A percentile compares a stretch with the other conserved stretches of the same genome.
These are phyloP conservation scores for Meiosimyza decipiens DNA, from an alignment of 2,888 invertebrate genomes.

Conservation along the genomic window DNA sequence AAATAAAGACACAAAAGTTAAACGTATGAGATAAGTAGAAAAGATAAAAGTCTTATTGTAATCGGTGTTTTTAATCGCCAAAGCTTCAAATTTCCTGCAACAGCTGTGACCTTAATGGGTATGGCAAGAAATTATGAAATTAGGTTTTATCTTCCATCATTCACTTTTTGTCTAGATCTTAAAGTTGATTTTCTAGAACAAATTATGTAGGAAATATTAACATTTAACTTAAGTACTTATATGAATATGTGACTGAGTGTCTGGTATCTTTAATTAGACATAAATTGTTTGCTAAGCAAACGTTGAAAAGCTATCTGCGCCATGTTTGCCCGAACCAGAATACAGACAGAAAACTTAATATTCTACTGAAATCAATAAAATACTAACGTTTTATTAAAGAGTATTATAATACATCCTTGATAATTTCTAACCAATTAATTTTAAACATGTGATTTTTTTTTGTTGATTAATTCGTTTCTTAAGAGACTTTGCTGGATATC, in stretches of 20 bases:
- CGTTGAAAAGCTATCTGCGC: no score
- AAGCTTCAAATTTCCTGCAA: slow-evolving; percentile 18
- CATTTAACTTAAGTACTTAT: background rate
- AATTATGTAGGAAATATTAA: no score
- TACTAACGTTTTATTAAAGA: no score
- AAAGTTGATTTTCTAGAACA: slow-evolving; percentile 11
- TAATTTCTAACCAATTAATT: no score
- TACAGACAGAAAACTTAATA: no score
- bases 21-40: background rate
- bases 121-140: slow-evolving; percentile 10
- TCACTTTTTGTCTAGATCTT: background rate
- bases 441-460: no score
- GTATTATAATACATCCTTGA: no score
- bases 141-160: background rate
- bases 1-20: background rate
- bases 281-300: no score
- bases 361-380: no score
- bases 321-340: no score
- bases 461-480: no score
- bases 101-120: slow-evolving; percentile 15
- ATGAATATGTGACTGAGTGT: background rate
- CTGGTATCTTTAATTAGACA: background rate
- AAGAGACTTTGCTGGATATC: no score
- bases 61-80: background rate
- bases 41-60: background rate